Evolutionary conservation across 2,113 vertebrate genomes (phyloP).

Genomic region (Anseranas semipalmata): DNA sequence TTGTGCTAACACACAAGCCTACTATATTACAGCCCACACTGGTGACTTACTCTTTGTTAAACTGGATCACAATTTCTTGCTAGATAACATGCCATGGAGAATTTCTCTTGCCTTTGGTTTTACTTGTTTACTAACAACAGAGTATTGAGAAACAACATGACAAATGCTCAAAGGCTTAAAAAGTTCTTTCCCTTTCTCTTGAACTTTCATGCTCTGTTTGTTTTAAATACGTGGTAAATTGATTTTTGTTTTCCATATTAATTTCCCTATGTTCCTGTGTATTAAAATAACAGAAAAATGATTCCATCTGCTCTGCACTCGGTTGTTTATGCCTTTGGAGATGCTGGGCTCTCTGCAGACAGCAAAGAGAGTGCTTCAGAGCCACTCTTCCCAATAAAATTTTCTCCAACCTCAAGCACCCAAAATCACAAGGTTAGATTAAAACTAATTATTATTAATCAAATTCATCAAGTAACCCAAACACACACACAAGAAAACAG

Average conservation of each 20-base stretch:
- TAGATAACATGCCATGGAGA: neutral
- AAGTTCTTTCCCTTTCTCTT: conserved; percentile 21
- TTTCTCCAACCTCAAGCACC: neutral
- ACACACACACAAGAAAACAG: neutral
- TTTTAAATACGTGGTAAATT: conserved; percentile 1
- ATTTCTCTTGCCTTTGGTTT: conserved; percentile 17
- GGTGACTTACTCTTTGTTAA: neutral
- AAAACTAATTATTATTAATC: neutral
- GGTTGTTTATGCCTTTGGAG: neutral
- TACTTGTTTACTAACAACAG: conserved; percentile 44
- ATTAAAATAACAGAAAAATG: conserved; percentile 23
- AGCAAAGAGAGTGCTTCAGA: neutral
- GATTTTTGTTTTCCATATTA: conserved; percentile 28
- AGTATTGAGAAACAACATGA: conserved; percentile 19
- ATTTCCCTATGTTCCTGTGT: neutral
- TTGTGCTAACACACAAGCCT: neutral
- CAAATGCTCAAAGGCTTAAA: conserved; percentile 7
- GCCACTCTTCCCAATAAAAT: neutral
- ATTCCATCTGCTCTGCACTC: conserved; percentile 26
- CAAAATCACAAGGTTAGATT: neutral
- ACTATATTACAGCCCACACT: neutral
- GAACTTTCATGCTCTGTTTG: conserved; percentile 9
- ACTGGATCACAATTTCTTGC: neutral
- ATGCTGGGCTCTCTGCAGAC: neutral
- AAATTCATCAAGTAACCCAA: neutral